Percentiles rank a stretch among this genome's conserved stretches.
These are phyloP conservation scores for Bucorvus abyssinicus DNA, from an alignment of 2,797 vertebrate genomes.

Conservation along the genomic window DNA sequence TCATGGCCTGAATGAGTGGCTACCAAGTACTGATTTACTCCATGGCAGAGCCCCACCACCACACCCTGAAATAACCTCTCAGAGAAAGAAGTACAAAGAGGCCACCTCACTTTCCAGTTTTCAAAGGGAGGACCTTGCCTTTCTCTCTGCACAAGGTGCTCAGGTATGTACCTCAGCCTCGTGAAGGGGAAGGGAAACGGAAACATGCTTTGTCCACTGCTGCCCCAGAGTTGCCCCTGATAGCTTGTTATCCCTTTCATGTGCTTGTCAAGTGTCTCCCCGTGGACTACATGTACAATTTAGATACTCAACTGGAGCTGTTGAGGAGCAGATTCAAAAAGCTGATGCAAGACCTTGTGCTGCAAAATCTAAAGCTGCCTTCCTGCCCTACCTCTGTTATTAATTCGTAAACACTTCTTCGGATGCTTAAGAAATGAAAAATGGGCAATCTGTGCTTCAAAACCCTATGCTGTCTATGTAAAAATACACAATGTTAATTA, in stretches of 20 bases:
- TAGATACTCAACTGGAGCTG: neutral
- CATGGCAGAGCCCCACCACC: neutral
- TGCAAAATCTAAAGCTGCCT: neutral
- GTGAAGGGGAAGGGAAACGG: neutral
- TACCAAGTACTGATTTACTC: neutral
- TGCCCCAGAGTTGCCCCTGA: neutral
- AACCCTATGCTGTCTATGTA: neutral
- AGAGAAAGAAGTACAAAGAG: neutral
- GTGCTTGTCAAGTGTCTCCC: accelerated
- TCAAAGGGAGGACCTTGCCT: neutral
- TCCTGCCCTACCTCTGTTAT: neutral
- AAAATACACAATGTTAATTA: neutral
- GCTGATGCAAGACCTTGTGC: neutral
- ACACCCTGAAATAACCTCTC: neutral
- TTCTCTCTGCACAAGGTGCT: neutral
- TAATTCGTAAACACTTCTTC: neutral
- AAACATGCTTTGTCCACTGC: accelerated
- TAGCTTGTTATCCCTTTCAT: neutral
- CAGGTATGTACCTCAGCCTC: accelerated
- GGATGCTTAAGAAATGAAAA: neutral
- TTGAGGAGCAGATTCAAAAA: neutral
- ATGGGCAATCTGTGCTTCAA: neutral
- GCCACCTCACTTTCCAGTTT: neutral
- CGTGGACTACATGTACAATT: accelerated
- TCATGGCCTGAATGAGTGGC: neutral